A percentile compares a stretch with the other conserved stretches of the same genome.
phyloP scores from a whole-genome alignment of 2,113 vertebrate species.

The Misgurnus mizolepis region DNA sequence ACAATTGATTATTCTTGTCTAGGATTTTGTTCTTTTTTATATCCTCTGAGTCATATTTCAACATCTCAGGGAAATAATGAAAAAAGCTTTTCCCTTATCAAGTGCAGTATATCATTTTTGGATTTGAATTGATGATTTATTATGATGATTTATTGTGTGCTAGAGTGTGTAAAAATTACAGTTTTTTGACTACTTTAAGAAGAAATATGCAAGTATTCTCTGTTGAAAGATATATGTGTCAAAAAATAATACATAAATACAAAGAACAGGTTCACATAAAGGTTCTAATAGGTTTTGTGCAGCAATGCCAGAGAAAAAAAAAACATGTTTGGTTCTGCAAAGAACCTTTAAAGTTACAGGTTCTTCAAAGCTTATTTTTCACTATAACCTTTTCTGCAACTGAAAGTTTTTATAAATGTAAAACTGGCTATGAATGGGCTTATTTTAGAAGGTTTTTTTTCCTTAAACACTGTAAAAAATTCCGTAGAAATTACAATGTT shows the following conservation, averaged over 20 bases:
- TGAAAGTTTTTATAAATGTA: no score
- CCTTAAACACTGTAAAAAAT: no score
- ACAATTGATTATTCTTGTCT: constrained; percentile 56
- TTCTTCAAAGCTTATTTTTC: no score
- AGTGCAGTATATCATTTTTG: constrained; percentile 15
- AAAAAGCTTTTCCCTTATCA: background rate
- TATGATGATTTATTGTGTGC: background rate
- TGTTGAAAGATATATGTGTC: no score
- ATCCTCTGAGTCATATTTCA: background rate
- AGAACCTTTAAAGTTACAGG: no score
- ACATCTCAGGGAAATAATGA: constrained; percentile 7
- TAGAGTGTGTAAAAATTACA: background rate
- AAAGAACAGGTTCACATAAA: background rate
- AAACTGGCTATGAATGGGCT: no score
- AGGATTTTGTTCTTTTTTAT: constrained; percentile 57
- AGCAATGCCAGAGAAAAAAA: no score
- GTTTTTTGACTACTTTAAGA: background rate
- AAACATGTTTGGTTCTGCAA: no score
- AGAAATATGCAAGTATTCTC: background rate
- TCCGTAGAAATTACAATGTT: no score
- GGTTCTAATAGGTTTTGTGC: no score
- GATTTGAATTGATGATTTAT: background rate
- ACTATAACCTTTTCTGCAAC: no score
- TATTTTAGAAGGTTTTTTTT: no score
- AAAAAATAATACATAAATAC: background rate